A percentile compares a stretch with the other conserved stretches of the same genome.
Conservation (phyloP, 2,113 vertebrate genomes). For the Mellivora capensis region DNA sequence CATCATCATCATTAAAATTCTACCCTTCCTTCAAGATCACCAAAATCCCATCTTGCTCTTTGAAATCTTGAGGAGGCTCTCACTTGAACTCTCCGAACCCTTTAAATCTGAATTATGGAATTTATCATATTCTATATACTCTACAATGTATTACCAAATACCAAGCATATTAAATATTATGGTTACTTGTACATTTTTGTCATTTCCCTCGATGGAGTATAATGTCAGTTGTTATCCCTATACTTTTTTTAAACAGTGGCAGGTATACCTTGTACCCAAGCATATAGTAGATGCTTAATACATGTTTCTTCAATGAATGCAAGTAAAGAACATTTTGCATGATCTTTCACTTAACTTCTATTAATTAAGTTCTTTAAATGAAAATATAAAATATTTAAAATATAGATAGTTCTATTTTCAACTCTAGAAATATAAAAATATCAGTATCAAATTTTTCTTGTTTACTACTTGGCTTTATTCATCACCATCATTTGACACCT, state of each 20-base stretch:
- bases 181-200: background rate
- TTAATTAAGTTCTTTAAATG: constrained; percentile 16
- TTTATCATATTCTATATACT: background rate
- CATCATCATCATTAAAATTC: background rate
- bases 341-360: background rate
- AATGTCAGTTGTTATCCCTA: background rate
- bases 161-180: background rate
- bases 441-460: constrained; percentile 8
- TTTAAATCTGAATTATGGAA: background rate
- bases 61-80: background rate
- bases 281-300: background rate
- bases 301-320: constrained; percentile 3
- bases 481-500: background rate
- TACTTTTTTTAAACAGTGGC: background rate
- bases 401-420: constrained; percentile 14
- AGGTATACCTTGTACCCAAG: background rate
- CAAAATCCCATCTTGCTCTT: background rate
- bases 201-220: background rate
- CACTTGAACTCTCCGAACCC: background rate
- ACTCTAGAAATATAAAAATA: background rate
- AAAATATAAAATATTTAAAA: constrained; percentile 13
- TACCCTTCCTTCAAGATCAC: background rate
- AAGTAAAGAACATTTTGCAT: background rate
- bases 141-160: background rate
- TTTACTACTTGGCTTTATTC: background rate